phyloP scores from a whole-genome alignment of 2,888 invertebrate species.

The Papilio protenor region DNA sequence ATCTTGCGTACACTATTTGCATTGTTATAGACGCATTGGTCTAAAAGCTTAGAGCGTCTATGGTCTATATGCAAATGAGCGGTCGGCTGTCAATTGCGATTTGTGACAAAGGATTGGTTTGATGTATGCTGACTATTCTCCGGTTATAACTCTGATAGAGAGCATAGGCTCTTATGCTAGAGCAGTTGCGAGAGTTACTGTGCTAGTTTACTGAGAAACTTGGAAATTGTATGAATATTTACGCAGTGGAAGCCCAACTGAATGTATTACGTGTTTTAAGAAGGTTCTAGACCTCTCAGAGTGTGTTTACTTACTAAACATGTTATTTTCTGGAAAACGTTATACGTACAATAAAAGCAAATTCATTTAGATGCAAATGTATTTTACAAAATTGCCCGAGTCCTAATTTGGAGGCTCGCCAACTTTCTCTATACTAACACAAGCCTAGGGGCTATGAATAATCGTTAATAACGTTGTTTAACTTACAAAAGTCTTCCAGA shows the following conservation, averaged over 20 bases:
- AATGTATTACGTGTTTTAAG: no score
- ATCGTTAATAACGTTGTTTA: conserved; percentile 22
- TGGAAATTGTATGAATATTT: no score
- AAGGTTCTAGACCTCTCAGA: no score
- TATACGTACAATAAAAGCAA: background rate
- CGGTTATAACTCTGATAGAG: background rate
- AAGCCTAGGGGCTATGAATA: conserved; percentile 31
- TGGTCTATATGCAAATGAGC: background rate
- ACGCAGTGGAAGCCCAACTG: no score
- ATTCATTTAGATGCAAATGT: conserved; percentile 13
- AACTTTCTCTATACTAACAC: conserved; percentile 18
- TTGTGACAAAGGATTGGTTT: background rate
- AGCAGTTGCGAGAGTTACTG: no score
- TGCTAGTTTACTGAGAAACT: no score
- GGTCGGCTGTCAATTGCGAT: background rate
- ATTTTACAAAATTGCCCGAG: conserved; percentile 18
- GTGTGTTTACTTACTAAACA: background rate
- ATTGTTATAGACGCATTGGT: background rate
- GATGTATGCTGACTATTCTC: background rate
- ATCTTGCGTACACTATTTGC: no score
- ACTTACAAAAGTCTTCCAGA: conserved; percentile 5
- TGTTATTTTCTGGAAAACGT: background rate
- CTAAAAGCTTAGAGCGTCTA: background rate
- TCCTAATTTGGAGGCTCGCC: conserved; percentile 37
- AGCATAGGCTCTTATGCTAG: no score